Evolutionary conservation across 2,888 invertebrate species (phyloP), one percentile per base, ranked within the genome.

Genomic region (Salpingus planirostris): DNA sequence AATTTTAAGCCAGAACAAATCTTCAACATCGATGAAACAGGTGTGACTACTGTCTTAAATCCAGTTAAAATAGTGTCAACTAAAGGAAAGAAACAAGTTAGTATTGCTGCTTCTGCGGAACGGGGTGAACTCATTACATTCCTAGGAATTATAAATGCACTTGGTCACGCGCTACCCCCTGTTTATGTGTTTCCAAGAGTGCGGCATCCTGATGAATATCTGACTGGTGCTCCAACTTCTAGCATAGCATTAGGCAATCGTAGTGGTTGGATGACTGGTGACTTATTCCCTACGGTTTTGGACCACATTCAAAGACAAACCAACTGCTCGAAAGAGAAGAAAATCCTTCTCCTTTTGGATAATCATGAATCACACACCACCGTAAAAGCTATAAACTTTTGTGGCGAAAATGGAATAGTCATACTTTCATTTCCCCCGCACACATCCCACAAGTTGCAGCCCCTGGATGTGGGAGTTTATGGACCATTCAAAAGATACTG

Each of bases 351-450:
- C 13, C 31, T 54, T 23, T 29, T 40, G 22, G 54, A 59, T 33
- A 56, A 59, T 36, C 53, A 60, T 40, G 55, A 56, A 37, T 49
- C 44, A 5, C 58, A 59, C 35, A 36, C 48, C 23, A 46, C 48
- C 11, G 33, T 57, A 22, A 44, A 46, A 28, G 43, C 46, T 29
- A 43, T 63, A 24, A 33, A 52, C 35, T 46, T 45, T 49, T 50
- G 51, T 21, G 51, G 50, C 40, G 50, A 52, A 25, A 52, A 56
- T 44, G 58, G 59, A 3, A 49, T 64, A 26, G 38, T 55, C 13
- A 29, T 58, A 31, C 33, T 59, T 10, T 50, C 56, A 8, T 52
- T 62, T 33, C 54, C 58, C 13, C 57, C 55, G 5, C 56, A 59
- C 28, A 52, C 50, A 33, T 41, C 44, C 21, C 56, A 59, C 38